Evolutionary conservation across 2,797 vertebrate species (phyloP).

Genomic region (Scyliorhinus canicula): DNA sequence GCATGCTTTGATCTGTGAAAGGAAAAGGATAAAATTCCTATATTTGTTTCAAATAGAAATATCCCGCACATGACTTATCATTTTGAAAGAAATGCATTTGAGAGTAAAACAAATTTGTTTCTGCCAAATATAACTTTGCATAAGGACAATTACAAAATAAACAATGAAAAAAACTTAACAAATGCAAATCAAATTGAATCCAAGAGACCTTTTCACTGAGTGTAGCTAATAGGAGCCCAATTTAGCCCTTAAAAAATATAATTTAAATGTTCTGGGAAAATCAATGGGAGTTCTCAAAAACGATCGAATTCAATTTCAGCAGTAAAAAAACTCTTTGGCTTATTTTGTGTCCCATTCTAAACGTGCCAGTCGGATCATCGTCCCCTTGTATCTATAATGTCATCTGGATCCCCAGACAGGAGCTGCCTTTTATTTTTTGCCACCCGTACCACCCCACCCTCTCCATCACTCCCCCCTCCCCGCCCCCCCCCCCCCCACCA

Average conservation of each 20-base stretch:
- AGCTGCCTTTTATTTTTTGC: background rate
- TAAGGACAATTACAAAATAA: background rate
- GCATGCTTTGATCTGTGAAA: background rate
- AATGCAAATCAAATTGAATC: background rate
- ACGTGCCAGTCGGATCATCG: background rate
- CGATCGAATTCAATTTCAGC: background rate
- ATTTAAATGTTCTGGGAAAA: background rate
- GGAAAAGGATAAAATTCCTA: background rate
- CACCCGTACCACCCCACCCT: background rate
- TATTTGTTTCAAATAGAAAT: background rate
- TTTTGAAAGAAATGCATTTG: background rate
- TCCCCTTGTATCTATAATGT: background rate
- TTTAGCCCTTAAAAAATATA: background rate
- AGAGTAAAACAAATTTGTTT: background rate
- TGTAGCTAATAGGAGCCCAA: background rate
- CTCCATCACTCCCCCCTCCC: background rate
- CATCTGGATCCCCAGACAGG: background rate
- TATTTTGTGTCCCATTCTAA: background rate
- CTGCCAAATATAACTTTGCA: background rate
- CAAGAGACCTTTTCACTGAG: background rate
- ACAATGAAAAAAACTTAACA: background rate
- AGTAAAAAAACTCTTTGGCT: background rate
- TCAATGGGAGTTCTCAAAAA: background rate
- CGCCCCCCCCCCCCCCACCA: too few relatives aligned
- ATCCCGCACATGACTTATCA: background rate